Conservation (phyloP, 2,797 vertebrate genomes). For the Neoniphon sammara region DNA sequence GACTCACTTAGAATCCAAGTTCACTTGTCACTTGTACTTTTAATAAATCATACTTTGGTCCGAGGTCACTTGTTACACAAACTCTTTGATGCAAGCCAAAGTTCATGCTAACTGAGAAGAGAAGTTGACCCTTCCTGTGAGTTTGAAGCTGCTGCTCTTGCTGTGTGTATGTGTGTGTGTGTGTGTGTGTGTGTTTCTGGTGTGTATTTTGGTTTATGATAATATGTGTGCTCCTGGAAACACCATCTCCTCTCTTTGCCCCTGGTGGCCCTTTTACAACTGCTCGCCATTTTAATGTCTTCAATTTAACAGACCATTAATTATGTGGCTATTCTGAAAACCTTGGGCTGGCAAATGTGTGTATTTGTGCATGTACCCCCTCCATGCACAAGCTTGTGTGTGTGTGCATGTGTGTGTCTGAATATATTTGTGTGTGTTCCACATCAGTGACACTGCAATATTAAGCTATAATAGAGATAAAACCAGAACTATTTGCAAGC, state of each 20-base stretch:
- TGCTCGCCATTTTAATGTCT: constrained; percentile 71
- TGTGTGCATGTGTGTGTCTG: constrained; percentile 16
- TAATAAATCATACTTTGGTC: neutral
- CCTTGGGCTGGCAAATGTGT: constrained; percentile 54
- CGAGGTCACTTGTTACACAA: constrained; percentile 16
- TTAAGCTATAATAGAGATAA: constrained; percentile 79
- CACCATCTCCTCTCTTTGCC: constrained; percentile 47
- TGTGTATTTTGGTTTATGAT: constrained; percentile 54
- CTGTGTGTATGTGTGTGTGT: constrained; percentile 18
- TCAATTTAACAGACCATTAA: constrained; percentile 80
- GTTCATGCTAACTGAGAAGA: constrained; percentile 33
- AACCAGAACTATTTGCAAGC: constrained; percentile 74
- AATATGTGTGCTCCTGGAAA: constrained; percentile 56
- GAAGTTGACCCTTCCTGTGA: constrained; percentile 17
- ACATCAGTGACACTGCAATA: constrained; percentile 72
- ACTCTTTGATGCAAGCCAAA: neutral
- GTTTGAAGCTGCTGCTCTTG: constrained; percentile 13
- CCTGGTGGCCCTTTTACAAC: constrained; percentile 61
- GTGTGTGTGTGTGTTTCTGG: constrained; percentile 22
- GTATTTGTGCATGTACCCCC: constrained; percentile 25
- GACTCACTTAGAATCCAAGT: constrained; percentile 11
- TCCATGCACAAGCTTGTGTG: constrained; percentile 35
- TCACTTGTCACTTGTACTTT: constrained; percentile 14
- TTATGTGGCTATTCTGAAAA: constrained; percentile 70
- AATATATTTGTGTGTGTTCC: constrained; percentile 64